phyloP scores from a whole-genome alignment of 1,140 invertebrate species.

The Drosophila lini region DNA sequence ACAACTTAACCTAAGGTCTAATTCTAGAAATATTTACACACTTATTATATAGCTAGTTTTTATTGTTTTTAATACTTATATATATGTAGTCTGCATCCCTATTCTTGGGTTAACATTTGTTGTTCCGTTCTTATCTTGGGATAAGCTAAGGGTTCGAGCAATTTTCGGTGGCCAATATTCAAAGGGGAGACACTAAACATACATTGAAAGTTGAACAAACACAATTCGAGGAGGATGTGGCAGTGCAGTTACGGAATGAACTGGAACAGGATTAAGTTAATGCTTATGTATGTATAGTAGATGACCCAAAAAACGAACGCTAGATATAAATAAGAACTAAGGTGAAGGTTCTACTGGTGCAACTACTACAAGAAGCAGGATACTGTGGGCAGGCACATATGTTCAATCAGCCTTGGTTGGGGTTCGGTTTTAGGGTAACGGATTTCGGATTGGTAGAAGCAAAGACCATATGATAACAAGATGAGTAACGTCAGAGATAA shows the following conservation, averaged over 20 bases:
- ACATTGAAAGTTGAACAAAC: conserved; percentile 68
- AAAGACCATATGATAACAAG: not conserved
- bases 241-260: conserved; percentile 37
- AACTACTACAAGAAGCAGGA: conserved; percentile 41
- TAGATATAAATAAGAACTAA: conserved; percentile 12
- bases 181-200: conserved; percentile 44
- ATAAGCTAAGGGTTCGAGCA: conserved; percentile 33
- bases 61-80: conserved; percentile 16
- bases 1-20: conserved; percentile 32
- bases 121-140: conserved; percentile 14
- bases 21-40: conserved; percentile 34
- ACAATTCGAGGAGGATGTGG: conserved; percentile 61
- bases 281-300: conserved; percentile 10
- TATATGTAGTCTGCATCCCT: not conserved
- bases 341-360: conserved; percentile 19
- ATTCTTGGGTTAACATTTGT: conserved; percentile 4
- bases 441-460: conserved; percentile 9
- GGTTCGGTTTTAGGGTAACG: conserved; percentile 8
- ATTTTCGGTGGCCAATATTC: conserved; percentile 51
- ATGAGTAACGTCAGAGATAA: not conserved
- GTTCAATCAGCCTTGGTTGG: conserved; percentile 36
- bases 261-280: conserved; percentile 28
- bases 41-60: conserved; percentile 15
- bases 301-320: conserved; percentile 39
- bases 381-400: conserved; percentile 42